Evolutionary conservation across 2,888 invertebrate genomes (phyloP), one percentile per base, ranked within the genome.

Genomic region (Nasonovia ribisnigri): DNA sequence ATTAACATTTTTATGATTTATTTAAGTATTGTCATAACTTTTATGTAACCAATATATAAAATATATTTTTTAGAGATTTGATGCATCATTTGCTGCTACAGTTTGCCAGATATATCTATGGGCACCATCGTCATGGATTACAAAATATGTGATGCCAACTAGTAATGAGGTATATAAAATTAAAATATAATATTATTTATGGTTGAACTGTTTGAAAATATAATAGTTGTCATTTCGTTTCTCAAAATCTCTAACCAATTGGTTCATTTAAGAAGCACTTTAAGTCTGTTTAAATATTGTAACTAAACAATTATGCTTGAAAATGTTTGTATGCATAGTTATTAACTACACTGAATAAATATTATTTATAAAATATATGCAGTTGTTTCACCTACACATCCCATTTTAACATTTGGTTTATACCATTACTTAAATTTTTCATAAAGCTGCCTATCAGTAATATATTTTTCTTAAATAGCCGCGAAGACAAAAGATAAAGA

Each of bases 71-170:
- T 95, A 96, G 96, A 96, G 97, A 94, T 96, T 97, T 54, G 96
- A 96, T 95, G 96, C 97, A 3, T 97, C 97, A 95, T 96, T 97
- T 94, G 98, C 98, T n/a, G 97, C 97, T 0, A 97, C 97, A 95
- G 96, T 98, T 90, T 97, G 97, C 95, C 97, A 98, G 95, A 95
- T 98, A 94, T 97, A 97, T 95, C 96, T 98, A 67, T 98, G 98
- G 98, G 97, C 97, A 10, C 98, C 98, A 1, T 97, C 97, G 92
- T 95, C 96, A 26, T 98, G 98, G 98, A 95, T 97, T 0, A 96
- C 96, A 94, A 95, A 95, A 48, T 89, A 88, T 46, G 92, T 94
- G 1, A 95, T 96, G 95, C 97, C 97, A 60, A 96, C 96, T 29
- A 97, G 97, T 95, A 96, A 96, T 93, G 97, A 97, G 96, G 97